These are phyloP conservation scores for Sphecodes monilicornis DNA, from an alignment of 2,888 invertebrate species.

Conservation along the genomic window DNA sequence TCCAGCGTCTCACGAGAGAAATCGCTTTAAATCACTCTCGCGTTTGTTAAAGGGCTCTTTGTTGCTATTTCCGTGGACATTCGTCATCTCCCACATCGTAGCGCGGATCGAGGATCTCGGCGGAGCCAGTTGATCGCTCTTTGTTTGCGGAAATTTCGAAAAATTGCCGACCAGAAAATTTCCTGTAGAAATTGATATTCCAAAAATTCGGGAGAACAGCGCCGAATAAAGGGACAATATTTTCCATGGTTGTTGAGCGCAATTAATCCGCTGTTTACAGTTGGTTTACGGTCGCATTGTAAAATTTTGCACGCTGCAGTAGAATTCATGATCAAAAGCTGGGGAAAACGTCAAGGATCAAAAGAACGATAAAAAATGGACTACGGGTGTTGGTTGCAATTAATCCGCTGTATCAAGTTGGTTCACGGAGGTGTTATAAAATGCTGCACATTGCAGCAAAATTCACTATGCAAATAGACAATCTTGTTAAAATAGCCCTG, in stretches of 20 bases:
- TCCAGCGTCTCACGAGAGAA: background rate
- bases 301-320: no score
- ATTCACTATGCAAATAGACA: no score
- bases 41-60: slow-evolving; percentile 6
- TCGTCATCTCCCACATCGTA: background rate
- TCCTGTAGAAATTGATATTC: no score
- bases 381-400: no score
- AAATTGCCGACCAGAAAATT: background rate
- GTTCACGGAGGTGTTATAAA: background rate
- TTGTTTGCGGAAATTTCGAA: background rate
- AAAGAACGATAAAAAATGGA: background rate
- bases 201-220: no score
- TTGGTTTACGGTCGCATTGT: no score
- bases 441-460: no score
- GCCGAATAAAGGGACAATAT: no score
- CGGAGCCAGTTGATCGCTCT: background rate
- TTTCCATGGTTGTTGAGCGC: no score
- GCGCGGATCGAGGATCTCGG: background rate
- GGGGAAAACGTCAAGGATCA: background rate
- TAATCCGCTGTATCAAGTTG: background rate
- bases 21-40: slow-evolving; percentile 9
- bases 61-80: slow-evolving; percentile 14
- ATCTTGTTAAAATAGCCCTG: background rate
- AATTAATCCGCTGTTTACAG: no score
- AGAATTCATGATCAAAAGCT: background rate